Conservation (phyloP, 2,113 vertebrate genomes). For the Limnothrissa miodon region DNA sequence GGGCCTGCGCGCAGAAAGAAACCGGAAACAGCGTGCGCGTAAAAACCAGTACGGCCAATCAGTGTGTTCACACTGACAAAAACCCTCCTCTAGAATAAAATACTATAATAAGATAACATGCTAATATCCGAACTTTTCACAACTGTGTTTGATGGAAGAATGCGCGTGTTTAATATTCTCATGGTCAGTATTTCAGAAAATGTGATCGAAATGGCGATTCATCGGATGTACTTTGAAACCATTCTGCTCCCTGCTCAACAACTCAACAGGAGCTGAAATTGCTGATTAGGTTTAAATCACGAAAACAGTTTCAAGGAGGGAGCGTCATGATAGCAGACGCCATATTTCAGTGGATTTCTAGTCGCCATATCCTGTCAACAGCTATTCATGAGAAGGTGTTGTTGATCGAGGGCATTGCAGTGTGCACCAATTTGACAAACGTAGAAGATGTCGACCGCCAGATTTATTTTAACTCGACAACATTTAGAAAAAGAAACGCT, state of each 20-base stretch:
- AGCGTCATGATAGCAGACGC: not conserved
- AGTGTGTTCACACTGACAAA: slow-evolving; percentile 45
- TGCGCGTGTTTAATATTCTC: not conserved
- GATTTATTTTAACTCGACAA: not conserved
- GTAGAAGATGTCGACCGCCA: not conserved
- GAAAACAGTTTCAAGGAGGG: not conserved
- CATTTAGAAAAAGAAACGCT: not conserved
- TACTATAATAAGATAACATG: slow-evolving; percentile 53
- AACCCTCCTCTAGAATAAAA: slow-evolving; percentile 62
- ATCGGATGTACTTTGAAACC: not conserved
- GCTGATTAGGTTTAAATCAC: not conserved
- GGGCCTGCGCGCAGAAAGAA: slow-evolving; percentile 65
- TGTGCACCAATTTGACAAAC: not conserved
- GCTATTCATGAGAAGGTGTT: not conserved
- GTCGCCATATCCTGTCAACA: not conserved
- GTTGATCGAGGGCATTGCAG: not conserved
- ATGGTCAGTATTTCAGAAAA: not conserved
- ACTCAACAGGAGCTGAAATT: not conserved
- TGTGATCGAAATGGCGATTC: not conserved
- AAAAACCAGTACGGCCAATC: slow-evolving; percentile 63
- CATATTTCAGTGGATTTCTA: not conserved
- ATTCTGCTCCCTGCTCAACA: not conserved
- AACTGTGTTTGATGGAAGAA: slow-evolving; percentile 44
- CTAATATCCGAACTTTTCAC: slow-evolving; percentile 60
- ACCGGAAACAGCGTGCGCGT: slow-evolving; percentile 61